phyloP scores from a whole-genome alignment of 35 echinoderm and acorn worm genomes.

The Lytechinus variegatus region DNA sequence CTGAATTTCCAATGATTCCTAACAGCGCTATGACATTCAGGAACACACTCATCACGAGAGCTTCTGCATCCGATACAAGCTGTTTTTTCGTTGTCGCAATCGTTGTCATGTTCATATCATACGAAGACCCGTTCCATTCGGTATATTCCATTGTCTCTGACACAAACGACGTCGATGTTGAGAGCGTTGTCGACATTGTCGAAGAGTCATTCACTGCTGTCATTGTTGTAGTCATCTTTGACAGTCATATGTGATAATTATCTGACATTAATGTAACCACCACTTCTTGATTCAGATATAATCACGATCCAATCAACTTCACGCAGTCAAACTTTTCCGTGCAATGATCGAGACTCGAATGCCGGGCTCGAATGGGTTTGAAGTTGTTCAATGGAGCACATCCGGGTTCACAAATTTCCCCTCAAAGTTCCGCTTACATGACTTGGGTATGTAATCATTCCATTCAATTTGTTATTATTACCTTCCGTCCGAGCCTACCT shows the following conservation, averaged over 20 bases:
- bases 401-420: not conserved
- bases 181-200: not conserved
- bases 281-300: not conserved
- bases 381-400: not conserved
- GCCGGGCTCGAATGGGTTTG: not conserved
- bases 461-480: not conserved
- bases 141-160: not conserved
- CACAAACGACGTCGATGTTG: not conserved
- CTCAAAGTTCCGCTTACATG: not conserved
- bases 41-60: slow-evolving; percentile 18
- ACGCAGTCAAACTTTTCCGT: not conserved
- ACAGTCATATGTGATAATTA: not conserved
- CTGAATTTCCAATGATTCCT: slow-evolving; percentile 68
- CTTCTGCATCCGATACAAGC: slow-evolving; percentile 33
- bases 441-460: not conserved
- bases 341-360: not conserved
- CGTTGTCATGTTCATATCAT: not conserved
- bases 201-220: not conserved
- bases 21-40: slow-evolving; percentile 48
- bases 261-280: no score
- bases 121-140: not conserved
- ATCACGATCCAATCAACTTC: not conserved
- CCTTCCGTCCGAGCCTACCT: not conserved
- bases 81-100: not conserved
- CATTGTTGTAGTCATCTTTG: not conserved